Evolutionary conservation across 2,113 vertebrate species (phyloP), one percentile per base, ranked within the genome.

Genomic region (Nettapus auritus): DNA sequence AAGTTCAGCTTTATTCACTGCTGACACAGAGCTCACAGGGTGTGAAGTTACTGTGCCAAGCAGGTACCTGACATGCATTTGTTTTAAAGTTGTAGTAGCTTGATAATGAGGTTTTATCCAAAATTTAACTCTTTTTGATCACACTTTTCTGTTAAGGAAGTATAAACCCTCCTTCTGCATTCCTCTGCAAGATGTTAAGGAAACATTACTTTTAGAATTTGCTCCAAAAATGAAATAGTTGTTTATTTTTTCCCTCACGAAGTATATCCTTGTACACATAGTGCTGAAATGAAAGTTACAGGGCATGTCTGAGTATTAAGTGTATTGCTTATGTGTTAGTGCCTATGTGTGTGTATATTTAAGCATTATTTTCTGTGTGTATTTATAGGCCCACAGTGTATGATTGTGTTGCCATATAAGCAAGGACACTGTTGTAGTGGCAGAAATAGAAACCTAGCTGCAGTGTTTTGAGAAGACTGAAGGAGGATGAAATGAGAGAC

Each of bases 1-100:
- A 3, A n/a, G 16, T 42, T 42, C n/a, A 48, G 26, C 9, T 26
- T 63, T 34, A 31, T 23, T 80, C 8, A 4, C 25, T 46, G 25
- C 36, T 9, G 52, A 36, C 3, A 2, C 40, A 52, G 63, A 71
- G 83, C 64, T 56, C 0, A 2, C 17, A 33, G n/a, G 0, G 5
- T 16, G 38, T 53, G 60, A 56, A 55, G 36, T 34, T 73, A 33
- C 55, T 66, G 57, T 60, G 25, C 83, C 48, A 80, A 73, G 42
- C 63, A 70, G 63, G 31, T 42, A 20, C 10, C 29, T 4, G 2
- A 9, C 17, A 2, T 3, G 21, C 22, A 17, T 68, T 93, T 0
- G 0, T 53, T 91, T 68, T 46, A 13, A 70, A 63, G 55, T 52
- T 88, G 64, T 34, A 67, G 42, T 28, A 86, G 38, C 63, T 52